Evolutionary conservation across 1,140 invertebrate genomes (phyloP), one percentile per base, ranked within the genome.

Genomic region (Trypoxylus dichotomus): DNA sequence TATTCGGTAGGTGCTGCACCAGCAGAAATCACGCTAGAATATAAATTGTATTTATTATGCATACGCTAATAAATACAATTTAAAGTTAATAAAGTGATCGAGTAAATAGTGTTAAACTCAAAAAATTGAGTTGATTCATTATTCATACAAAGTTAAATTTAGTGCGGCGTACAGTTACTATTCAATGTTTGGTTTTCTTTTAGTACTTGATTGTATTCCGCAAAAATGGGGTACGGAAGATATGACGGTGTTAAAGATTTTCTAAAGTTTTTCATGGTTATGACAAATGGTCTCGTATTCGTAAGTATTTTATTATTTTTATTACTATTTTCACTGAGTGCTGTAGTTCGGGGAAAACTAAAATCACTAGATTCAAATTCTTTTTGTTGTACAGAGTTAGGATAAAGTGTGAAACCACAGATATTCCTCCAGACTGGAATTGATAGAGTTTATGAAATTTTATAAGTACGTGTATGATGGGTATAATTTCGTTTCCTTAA

Each of bases 281-380:
- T 93, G 77, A 91, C 93, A 76, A 97, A 96, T 86, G 91, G 96
- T 72, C 83, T 96, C 1, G 96, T 96, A 85, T 95, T 96, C 85
- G 95, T 97, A 90, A 95, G 94, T 93, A 68, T 54, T 75, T 75
- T 75, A 27, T 73, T 68, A n/a, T 68, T 68, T 5, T 68, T 68
- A 68, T n/a, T n/a, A n/a, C n/a, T n/a, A n/a, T n/a, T n/a, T n/a
- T n/a, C 21, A 68, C 24, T 37, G 5, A 5, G 32, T 37, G 32
- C 10, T 8, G 32, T 37, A 5, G 3, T 7, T 37, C 5, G 32
- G 1, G 32, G 2, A 37, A 37, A 37, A 1, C 32, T 8, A 37
- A 37, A 37, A 37, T 37, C 32, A 37, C 32, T 32, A 32, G 2
- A n/a, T n/a, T n/a, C 37, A 6, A 41, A 41, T 6, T 41, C 37